Evolutionary conservation across 1,140 invertebrate species (phyloP).

Genomic region (Ips typographus): DNA sequence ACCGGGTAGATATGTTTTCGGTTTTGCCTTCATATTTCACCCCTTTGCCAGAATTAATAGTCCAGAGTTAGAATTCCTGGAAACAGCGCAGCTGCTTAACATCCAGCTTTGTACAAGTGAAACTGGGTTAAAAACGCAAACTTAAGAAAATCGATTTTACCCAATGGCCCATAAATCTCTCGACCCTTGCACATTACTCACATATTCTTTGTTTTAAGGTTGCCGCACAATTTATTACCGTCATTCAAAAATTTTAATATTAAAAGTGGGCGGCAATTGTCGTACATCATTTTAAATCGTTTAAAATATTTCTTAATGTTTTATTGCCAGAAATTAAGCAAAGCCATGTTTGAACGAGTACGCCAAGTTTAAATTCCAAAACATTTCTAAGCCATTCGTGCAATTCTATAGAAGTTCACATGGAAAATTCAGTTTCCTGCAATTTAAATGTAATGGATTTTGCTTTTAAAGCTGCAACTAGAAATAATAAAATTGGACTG

Average conservation of each 20-base stretch:
- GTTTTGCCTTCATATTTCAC: neutral
- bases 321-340: too few species aligned
- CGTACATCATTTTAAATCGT: too few species aligned
- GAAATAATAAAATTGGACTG: too few species aligned
- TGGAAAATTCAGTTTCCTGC: too few species aligned
- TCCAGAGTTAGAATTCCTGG: neutral
- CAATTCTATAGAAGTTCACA: too few species aligned
- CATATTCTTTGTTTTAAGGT: constrained; percentile 26
- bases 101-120: neutral
- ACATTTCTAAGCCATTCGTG: too few species aligned
- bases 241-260: constrained; percentile 3
- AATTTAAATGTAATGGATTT: too few species aligned
- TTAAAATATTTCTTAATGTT: too few species aligned
- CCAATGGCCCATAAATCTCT: constrained; percentile 21
- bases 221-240: constrained; percentile 14
- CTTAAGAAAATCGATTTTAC: constrained; percentile 19
- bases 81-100: constrained; percentile 1
- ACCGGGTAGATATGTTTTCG: too few species aligned
- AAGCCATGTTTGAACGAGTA: too few species aligned
- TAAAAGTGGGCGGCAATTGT: constrained; percentile 3
- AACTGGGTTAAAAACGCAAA: constrained; percentile 25
- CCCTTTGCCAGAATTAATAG: constrained; percentile 1
- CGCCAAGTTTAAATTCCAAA: too few species aligned
- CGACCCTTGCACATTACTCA: constrained; percentile 13
- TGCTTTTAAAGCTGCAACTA: too few species aligned